phyloP scores from a whole-genome alignment of 2,888 invertebrate species.

The Pomacea canaliculata region DNA sequence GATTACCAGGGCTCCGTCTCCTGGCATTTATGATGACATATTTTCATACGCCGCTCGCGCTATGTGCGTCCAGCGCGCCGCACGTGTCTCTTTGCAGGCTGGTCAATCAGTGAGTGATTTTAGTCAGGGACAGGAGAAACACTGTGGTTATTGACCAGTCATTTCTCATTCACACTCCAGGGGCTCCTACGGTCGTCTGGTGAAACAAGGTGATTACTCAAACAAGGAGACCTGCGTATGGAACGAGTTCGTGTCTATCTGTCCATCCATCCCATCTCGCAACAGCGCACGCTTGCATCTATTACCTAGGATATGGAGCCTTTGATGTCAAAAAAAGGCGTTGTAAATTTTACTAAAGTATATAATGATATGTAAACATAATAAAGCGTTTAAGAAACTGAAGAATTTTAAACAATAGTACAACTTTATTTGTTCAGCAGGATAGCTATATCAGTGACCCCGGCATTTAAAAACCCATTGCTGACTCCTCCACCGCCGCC shows the following conservation, averaged over 20 bases:
- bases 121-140: not conserved
- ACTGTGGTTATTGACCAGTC: not conserved
- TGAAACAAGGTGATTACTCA: not conserved
- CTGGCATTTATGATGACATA: constrained; percentile 24
- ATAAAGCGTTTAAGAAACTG: too few species aligned
- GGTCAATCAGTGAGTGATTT: not conserved
- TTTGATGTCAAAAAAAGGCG: too few species aligned
- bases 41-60: constrained; percentile 4
- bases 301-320: too few species aligned
- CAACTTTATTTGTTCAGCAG: too few species aligned
- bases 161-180: not conserved
- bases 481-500: too few species aligned
- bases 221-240: not conserved
- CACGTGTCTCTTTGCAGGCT: not conserved
- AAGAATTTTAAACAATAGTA: too few species aligned
- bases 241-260: not conserved
- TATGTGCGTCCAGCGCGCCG: not conserved
- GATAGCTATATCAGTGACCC: too few species aligned
- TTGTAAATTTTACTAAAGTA: too few species aligned
- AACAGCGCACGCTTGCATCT: too few species aligned
- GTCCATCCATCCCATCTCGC: not conserved
- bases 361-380: too few species aligned
- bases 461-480: too few species aligned
- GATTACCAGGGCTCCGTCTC: constrained; percentile 2
- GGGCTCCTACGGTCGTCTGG: not conserved